These are phyloP conservation scores for Apocrypta bakeri DNA, from an alignment of 1,140 invertebrate species.

Conservation along the genomic window DNA sequence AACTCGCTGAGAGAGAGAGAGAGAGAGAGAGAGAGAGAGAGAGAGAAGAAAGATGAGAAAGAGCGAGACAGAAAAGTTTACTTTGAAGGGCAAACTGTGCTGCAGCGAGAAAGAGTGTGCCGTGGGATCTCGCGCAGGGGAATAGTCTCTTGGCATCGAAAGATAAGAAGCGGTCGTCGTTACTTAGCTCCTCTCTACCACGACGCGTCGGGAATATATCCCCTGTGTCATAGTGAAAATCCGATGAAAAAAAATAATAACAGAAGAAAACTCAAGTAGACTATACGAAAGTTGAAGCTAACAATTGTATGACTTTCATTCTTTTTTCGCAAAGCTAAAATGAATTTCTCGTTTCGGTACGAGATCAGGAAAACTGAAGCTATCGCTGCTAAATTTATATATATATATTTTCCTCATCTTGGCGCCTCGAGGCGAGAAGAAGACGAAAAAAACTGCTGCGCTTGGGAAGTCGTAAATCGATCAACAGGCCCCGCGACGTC, in stretches of 20 bases:
- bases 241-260: not conserved
- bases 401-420: conserved; percentile 5
- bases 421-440: not conserved
- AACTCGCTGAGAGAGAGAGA: not conserved
- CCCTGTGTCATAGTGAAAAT: not conserved
- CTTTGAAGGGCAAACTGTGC: conserved; percentile 8
- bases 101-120: not conserved
- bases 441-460: not conserved
- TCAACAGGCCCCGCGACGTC: conserved; percentile 24
- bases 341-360: not conserved
- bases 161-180: conserved; percentile 1
- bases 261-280: not conserved
- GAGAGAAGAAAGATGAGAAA: no score
- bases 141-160: not conserved
- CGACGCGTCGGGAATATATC: not conserved
- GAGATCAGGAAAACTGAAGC: not conserved
- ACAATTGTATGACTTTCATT: not conserved
- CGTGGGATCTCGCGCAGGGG: not conserved
- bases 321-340: not conserved
- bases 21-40: not conserved
- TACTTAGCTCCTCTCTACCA: not conserved
- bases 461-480: conserved; percentile 29
- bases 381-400: not conserved
- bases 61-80: not conserved
- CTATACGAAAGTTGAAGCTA: not conserved